These are phyloP conservation scores for Myotis pilosus DNA, from an alignment of 2,797 vertebrate genomes.

Conservation along the genomic window DNA sequence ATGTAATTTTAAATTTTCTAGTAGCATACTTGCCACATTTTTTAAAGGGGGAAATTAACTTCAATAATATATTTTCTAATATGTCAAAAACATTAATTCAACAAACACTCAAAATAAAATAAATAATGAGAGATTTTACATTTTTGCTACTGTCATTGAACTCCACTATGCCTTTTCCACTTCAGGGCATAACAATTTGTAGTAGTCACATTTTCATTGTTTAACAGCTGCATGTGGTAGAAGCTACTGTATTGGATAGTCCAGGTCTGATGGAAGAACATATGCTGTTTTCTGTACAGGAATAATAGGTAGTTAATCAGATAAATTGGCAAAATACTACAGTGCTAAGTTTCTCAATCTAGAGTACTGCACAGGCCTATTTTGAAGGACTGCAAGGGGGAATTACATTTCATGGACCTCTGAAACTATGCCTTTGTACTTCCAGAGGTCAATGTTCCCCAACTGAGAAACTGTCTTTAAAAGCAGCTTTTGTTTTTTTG, in stretches of 20 bases:
- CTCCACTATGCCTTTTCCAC: neutral
- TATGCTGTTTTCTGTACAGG: neutral
- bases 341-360: neutral
- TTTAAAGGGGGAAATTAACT: neutral
- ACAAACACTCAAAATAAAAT: slow-evolving; percentile 25
- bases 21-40: neutral
- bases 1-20: neutral
- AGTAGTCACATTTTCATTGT: neutral
- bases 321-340: neutral
- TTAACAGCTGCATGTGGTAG: neutral
- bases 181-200: neutral
- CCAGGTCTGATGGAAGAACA: neutral
- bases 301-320: neutral
- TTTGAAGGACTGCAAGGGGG: neutral
- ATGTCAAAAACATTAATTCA: slow-evolving; percentile 11
- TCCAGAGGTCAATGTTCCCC: neutral
- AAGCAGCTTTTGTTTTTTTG: neutral
- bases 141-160: neutral
- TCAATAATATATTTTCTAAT: neutral
- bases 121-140: neutral
- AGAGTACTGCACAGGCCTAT: neutral
- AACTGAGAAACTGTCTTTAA: slow-evolving; percentile 4
- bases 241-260: neutral
- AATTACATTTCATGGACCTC: neutral
- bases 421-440: neutral